Percentiles rank a stretch among this genome's conserved stretches.
Conservation (phyloP, 2,888 invertebrate species). For the Ectemnius cavifrons region DNA sequence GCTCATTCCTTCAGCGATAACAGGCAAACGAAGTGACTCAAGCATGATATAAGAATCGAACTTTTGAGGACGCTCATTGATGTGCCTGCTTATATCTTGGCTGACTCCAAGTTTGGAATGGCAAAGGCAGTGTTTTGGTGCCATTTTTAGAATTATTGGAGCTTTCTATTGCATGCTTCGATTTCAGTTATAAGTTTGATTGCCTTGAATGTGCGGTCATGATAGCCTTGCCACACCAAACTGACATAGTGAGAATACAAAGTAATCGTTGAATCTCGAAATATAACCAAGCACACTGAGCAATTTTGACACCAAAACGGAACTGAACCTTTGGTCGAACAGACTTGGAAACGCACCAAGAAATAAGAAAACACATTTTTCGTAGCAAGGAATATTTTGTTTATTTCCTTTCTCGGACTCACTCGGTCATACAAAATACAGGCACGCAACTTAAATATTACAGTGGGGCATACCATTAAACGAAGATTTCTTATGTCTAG, state of each 20-base stretch:
- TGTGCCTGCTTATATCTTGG: constrained; percentile 81
- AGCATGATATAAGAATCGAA: constrained; percentile 22
- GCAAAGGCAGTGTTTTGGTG: constrained; percentile 85
- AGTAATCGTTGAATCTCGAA: constrained; percentile 37
- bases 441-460: constrained; percentile 75
- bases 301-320: constrained; percentile 82
- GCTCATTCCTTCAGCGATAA: constrained; percentile 61
- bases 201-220: constrained; percentile 72
- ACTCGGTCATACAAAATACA: constrained; percentile 77
- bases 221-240: constrained; percentile 80
- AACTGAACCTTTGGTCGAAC: constrained; percentile 79
- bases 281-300: constrained; percentile 79
- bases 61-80: constrained; percentile 68
- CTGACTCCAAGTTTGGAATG: constrained; percentile 86
- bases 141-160: constrained; percentile 74
- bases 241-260: constrained; percentile 67
- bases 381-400: constrained; percentile 76
- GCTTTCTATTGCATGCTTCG: constrained; percentile 51
- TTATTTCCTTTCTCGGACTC: constrained; percentile 68
- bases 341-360: constrained; percentile 79
- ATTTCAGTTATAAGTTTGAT: constrained; percentile 29
- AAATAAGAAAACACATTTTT: constrained; percentile 77
- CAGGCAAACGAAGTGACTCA: constrained; percentile 16
- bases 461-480: constrained; percentile 54
- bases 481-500: constrained; percentile 45